phyloP scores from a whole-genome alignment of 2,113 vertebrate genomes.

The Zeus faber region DNA sequence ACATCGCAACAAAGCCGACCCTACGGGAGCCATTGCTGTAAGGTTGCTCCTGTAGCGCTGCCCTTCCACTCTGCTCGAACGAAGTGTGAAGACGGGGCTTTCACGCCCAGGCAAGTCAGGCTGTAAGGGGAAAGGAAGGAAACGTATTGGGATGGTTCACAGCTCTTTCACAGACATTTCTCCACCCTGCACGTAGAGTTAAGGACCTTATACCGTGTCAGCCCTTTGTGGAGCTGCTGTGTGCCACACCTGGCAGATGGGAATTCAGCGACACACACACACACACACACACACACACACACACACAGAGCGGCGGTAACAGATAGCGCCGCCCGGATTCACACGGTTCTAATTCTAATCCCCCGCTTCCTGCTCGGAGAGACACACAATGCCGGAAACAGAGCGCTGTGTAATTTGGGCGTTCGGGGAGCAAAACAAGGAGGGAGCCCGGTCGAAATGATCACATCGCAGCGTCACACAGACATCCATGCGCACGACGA shows the following conservation, averaged over 20 bases:
- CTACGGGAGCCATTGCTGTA: background rate
- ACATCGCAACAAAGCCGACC: slow-evolving; percentile 1
- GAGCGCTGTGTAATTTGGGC: slow-evolving; percentile 31
- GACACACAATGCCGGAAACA: slow-evolving; percentile 28
- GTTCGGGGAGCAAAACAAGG: slow-evolving; percentile 48
- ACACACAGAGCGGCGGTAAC: slow-evolving; percentile 14
- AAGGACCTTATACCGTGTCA: too few species aligned
- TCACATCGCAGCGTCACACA: slow-evolving; percentile 23
- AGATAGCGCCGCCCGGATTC: slow-evolving; percentile 28
- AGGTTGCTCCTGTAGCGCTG: too few species aligned
- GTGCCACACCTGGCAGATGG: slow-evolving; percentile 40
- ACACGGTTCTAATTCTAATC: slow-evolving; percentile 30
- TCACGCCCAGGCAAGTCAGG: too few species aligned
- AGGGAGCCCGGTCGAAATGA: slow-evolving; percentile 44
- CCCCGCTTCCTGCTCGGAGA: slow-evolving; percentile 5
- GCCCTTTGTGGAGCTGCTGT: slow-evolving; percentile 12
- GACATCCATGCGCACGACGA: background rate
- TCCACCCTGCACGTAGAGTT: too few species aligned
- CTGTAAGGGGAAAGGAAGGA: too few species aligned
- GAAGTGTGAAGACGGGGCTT: too few species aligned
- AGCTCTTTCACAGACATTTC: too few species aligned
- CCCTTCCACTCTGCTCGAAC: too few species aligned
- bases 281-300: too few species aligned
- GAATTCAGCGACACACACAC: too few species aligned
- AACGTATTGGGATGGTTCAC: too few species aligned